Conservation (phyloP, 2,113 vertebrate genomes). For the Oncorhynchus kisutch region DNA sequence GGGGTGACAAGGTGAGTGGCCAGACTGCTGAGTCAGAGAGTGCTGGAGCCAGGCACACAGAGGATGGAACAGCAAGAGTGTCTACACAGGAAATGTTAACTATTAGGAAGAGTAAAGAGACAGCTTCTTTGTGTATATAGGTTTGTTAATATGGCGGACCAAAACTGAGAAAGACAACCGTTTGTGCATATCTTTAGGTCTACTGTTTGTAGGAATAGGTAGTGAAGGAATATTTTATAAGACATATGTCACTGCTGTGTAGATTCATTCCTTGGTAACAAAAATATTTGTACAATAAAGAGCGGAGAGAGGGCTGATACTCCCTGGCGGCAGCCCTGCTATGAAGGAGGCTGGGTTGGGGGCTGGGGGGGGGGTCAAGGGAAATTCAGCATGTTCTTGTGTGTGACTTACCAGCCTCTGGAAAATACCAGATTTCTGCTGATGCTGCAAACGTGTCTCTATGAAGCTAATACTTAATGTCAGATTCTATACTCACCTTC, state of each 20-base stretch:
- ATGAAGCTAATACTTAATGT: constrained; percentile 67
- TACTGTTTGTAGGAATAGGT: no score
- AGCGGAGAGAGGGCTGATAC: not conserved
- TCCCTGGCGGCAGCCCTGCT: constrained; percentile 29
- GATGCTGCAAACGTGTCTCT: constrained; percentile 63
- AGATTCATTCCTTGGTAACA: no score
- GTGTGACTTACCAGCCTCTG: constrained; percentile 63
- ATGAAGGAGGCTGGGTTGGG: constrained; percentile 14
- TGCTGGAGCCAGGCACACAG: not conserved
- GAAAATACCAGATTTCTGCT: constrained; percentile 53
- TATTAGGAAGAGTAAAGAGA: not conserved
- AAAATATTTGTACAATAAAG: no score
- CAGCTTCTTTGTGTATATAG: not conserved
- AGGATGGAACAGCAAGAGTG: constrained; percentile 33
- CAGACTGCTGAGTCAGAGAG: constrained; percentile 36
- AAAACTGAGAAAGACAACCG: no score
- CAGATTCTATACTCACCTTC: constrained; percentile 59
- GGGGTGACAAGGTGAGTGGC: constrained; percentile 54
- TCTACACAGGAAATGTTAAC: constrained; percentile 50
- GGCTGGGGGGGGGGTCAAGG: constrained; percentile 19
- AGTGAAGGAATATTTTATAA: not conserved
- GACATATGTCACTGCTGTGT: no score
- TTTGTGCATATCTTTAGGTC: not conserved
- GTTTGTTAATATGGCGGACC: not conserved
- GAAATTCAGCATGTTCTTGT: constrained; percentile 57